These are phyloP conservation scores for Steatocranus sp. DNA, from an alignment of 2,797 vertebrate species.

Conservation along the genomic window DNA sequence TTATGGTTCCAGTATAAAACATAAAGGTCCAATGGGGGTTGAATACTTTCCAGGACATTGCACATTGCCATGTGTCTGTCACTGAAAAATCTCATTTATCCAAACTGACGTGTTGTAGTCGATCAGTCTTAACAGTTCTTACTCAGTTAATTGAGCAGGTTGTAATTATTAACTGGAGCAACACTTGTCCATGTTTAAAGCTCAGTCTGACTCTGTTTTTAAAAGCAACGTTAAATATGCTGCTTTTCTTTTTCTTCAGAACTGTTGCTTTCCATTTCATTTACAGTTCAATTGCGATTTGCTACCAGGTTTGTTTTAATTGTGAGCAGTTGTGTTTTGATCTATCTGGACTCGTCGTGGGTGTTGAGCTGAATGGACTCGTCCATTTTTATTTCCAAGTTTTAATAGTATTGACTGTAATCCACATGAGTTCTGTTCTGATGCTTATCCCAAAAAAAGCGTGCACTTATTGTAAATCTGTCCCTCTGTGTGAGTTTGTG, in stretches of 20 bases:
- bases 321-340: constrained; percentile 6
- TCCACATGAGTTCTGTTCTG: constrained; percentile 35
- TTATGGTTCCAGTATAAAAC: neutral
- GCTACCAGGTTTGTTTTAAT: constrained; percentile 23
- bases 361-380: constrained; percentile 19
- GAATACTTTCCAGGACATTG: neutral
- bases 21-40: neutral
- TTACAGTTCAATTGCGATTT: constrained; percentile 15
- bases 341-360: constrained; percentile 17
- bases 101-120: neutral
- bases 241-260: neutral
- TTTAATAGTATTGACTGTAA: constrained; percentile 40
- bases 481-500: constrained; percentile 52
- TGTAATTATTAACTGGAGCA: neutral
- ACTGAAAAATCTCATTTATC: neutral
- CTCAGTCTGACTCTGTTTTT: constrained; percentile 3
- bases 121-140: constrained; percentile 21
- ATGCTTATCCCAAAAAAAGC: constrained; percentile 49
- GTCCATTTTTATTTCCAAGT: neutral
- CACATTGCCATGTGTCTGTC: neutral
- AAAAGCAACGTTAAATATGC: neutral
- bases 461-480: constrained; percentile 67
- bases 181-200: neutral
- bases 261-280: neutral
- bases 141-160: neutral